A percentile compares a stretch with the other conserved stretches of the same genome.
Evolutionary conservation across 2,113 vertebrate species (phyloP).

Genomic region (Gallinago undulata): DNA sequence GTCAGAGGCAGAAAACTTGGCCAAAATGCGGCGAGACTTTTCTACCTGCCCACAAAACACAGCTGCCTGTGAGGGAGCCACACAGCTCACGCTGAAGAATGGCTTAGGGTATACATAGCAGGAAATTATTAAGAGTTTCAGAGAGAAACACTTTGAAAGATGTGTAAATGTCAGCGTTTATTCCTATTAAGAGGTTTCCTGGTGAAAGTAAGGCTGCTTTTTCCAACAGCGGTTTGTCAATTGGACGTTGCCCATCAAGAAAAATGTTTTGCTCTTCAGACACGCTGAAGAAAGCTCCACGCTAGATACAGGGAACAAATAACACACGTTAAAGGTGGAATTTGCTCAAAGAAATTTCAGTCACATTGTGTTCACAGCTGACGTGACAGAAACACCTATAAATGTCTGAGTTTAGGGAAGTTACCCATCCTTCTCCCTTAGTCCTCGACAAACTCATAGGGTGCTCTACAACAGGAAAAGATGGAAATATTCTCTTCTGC

Average conservation of each 20-base stretch:
- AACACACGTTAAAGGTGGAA: background rate
- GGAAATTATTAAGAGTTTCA: background rate
- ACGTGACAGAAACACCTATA: background rate
- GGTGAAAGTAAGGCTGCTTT: background rate
- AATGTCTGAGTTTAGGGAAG: background rate
- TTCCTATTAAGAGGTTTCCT: constrained; percentile 13
- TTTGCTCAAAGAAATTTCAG: background rate
- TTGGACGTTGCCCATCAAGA: background rate
- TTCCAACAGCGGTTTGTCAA: constrained; percentile 8
- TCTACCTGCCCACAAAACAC: background rate
- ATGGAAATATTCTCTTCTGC: background rate
- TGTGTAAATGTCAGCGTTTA: background rate
- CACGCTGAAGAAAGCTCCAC: background rate
- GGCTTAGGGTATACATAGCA: background rate
- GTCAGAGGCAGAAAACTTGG: background rate
- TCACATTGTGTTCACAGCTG: background rate
- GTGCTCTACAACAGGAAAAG: background rate
- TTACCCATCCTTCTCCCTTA: background rate
- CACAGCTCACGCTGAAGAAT: background rate
- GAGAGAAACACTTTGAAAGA: constrained; percentile 9
- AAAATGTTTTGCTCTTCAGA: background rate
- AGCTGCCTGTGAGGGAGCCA: background rate
- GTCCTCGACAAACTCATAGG: background rate
- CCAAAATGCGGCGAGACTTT: background rate
- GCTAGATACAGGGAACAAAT: background rate